Evolutionary conservation across 1,140 invertebrate species (phyloP), one percentile per base, ranked within the genome.

Genomic region (Ceratitis capitata): DNA sequence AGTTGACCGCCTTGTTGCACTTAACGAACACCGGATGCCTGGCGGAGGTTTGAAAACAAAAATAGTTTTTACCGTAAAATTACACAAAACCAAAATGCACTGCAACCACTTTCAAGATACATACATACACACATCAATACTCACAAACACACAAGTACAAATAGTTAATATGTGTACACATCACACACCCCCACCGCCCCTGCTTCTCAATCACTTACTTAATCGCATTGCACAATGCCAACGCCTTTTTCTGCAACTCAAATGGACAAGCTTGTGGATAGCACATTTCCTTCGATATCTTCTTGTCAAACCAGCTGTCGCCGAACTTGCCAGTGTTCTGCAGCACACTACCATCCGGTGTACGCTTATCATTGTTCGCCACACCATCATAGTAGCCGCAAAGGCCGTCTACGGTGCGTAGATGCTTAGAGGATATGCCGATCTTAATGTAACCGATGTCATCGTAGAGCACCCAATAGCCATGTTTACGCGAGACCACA

Each of bases 301-400:
- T 92, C 19, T 93, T 93, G 83, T 93, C 89, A 10, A 92, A 92
- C 96, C 96, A 97, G 86, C 94, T 94, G 84, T 96, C 93, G 10
- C 95, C 96, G 90, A 97, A 97, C 83, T 95, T 94, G 51, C 93
- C 92, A 0, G 94, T 95, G 14, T 93, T 94, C n/a, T 92, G 88
- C 3, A 95, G 94, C 14, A 93, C 87, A 29, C 87, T 90, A 1
- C 96, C 96, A 89, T 95, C 93, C 0, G 96, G 96, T 85, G 94
- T 93, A 14, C 94, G 92, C 74, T 94, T 95, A 88, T 97, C 96
- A 89, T 97, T 95, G 32, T 87, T 86, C 0, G 90, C 84, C 42
- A 94, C 91, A 1, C 94, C 94, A 91, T 96, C 95, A 88, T 95
- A 96, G 84, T 94, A 95, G 4, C 97, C 97, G 88, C 97, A 97